These are phyloP conservation scores for Ispidina picta DNA, from an alignment of 2,797 vertebrate genomes.

Conservation along the genomic window DNA sequence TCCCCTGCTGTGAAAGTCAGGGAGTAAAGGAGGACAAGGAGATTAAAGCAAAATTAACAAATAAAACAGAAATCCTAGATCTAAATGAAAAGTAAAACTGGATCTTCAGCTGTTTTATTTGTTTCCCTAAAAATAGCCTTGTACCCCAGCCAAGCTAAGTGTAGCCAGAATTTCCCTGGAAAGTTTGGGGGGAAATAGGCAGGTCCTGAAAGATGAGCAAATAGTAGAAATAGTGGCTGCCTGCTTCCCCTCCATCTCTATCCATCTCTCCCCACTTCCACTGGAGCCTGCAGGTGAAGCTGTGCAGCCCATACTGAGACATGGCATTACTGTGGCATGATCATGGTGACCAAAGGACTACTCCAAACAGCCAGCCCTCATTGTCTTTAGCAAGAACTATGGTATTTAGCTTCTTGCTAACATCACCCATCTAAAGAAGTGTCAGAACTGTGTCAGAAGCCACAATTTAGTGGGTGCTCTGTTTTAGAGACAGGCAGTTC, in stretches of 20 bases:
- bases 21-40: conserved; percentile 48
- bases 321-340: not conserved
- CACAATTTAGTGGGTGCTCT: not conserved
- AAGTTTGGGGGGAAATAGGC: not conserved
- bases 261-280: not conserved
- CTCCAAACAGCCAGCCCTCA: fast-evolving
- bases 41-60: conserved; percentile 73
- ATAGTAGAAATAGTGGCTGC: not conserved
- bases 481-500: not conserved
- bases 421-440: not conserved
- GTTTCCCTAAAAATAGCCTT: conserved; percentile 33
- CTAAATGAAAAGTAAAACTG: conserved; percentile 68
- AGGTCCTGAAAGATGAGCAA: not conserved
- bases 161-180: conserved; percentile 8
- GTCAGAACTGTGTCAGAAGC: too few relatives aligned
- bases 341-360: not conserved
- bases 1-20: conserved; percentile 54
- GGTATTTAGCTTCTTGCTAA: not conserved
- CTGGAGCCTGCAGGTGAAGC: not conserved
- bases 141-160: not conserved
- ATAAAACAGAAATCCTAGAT: conserved; percentile 59
- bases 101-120: conserved; percentile 36
- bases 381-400: not conserved
- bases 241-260: fast-evolving
- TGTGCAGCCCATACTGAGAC: not conserved